Conservation (phyloP, 2,797 vertebrate genomes). For the Remorina albescens region DNA sequence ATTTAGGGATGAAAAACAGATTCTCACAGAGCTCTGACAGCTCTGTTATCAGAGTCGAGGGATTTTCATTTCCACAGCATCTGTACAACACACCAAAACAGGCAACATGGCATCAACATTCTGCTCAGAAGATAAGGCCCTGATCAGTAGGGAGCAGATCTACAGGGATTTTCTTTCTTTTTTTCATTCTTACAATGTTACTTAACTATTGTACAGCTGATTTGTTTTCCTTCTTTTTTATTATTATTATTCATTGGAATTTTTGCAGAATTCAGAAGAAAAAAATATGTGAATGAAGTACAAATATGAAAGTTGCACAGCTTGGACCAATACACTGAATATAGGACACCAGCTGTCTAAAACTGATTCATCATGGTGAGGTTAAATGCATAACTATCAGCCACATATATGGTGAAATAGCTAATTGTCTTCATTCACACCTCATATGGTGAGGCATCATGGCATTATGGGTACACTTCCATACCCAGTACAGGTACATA, state of each 20-base stretch:
- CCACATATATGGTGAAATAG: constrained; percentile 17
- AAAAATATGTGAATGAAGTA: no score
- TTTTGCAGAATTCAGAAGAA: neutral
- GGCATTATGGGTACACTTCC: constrained; percentile 24
- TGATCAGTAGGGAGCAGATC: constrained; percentile 91
- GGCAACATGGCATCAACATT: constrained; percentile 53
- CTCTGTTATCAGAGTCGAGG: constrained; percentile 24
- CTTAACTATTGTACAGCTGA: neutral
- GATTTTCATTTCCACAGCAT: constrained; percentile 56
- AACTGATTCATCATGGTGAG: neutral
- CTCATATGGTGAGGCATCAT: constrained; percentile 24
- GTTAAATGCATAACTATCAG: neutral
- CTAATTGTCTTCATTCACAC: neutral
- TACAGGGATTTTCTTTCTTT: no score
- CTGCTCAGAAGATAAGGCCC: constrained; percentile 81
- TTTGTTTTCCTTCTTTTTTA: neutral
- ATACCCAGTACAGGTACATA: constrained; percentile 21
- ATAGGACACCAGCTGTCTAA: neutral
- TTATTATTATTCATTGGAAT: neutral
- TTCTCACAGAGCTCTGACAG: no score
- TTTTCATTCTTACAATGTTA: neutral
- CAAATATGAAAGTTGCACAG: no score
- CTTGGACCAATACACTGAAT: constrained; percentile 4
- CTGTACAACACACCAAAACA: constrained; percentile 86
- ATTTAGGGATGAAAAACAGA: no score